phyloP scores from a whole-genome alignment of 2,797 vertebrate species.

The Florisuga fusca region DNA sequence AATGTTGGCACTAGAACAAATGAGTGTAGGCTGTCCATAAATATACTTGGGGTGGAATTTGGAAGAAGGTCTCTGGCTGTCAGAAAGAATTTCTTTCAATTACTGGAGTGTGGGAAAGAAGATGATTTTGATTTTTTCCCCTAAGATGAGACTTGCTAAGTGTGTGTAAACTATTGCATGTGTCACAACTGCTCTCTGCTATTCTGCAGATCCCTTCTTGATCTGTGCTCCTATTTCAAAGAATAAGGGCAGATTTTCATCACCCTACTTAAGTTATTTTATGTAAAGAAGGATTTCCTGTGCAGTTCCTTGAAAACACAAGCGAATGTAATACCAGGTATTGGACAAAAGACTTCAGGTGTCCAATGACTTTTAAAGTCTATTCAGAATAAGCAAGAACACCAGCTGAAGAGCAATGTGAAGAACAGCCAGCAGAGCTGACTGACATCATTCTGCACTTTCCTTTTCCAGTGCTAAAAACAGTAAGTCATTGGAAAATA shows the following conservation, averaged over 20 bases:
- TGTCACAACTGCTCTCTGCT: background rate
- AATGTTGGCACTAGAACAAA: background rate
- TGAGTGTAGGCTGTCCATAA: background rate
- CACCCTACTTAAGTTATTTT: background rate
- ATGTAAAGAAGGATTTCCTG: background rate
- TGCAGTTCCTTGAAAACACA: background rate
- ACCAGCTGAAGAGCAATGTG: background rate
- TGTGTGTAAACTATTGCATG: background rate
- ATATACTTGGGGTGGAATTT: background rate
- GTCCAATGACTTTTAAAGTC: background rate
- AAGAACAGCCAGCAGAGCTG: background rate
- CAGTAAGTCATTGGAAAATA: background rate
- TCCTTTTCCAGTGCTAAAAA: background rate
- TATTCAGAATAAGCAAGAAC: background rate
- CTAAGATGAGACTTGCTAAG: background rate
- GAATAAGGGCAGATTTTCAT: background rate
- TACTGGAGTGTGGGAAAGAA: conserved; percentile 4
- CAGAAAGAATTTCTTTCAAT: background rate
- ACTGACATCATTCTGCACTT: background rate
- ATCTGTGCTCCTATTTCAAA: background rate
- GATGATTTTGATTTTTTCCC: background rate
- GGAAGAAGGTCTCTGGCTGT: background rate
- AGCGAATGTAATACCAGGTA: background rate
- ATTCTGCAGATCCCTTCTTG: background rate
- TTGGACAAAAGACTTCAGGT: background rate